Conservation (phyloP, 2,113 vertebrate genomes). For the Chionomys nivalis region DNA sequence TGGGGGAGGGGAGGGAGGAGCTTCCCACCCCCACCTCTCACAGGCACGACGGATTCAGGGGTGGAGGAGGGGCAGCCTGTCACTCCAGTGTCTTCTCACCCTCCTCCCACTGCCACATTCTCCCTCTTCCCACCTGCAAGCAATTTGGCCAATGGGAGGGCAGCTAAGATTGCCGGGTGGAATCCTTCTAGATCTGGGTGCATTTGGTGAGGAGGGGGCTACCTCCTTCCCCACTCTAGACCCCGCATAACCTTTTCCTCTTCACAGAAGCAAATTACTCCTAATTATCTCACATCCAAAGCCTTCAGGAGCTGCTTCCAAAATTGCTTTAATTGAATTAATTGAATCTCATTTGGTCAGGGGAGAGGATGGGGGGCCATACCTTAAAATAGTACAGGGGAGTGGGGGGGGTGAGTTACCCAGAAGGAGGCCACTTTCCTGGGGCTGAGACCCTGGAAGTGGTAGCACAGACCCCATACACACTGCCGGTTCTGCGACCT, state of each 20-base stretch:
- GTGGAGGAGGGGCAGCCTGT: conserved; percentile 50
- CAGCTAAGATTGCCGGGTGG: conserved; percentile 69
- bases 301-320: conserved; percentile 84
- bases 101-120: not conserved
- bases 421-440: not conserved
- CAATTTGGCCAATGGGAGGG: conserved; percentile 82
- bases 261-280: conserved; percentile 87
- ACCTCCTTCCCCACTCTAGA: not conserved
- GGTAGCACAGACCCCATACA: not conserved
- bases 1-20: not conserved
- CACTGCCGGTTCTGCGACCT: not conserved
- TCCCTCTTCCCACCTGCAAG: conserved; percentile 81
- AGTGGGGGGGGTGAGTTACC: not conserved
- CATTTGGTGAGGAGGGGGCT: conserved; percentile 26
- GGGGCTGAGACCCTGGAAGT: not conserved
- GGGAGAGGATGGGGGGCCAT: conserved; percentile 56
- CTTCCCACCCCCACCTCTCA: conserved; percentile 53
- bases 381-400: conserved; percentile 73
- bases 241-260: conserved; percentile 58
- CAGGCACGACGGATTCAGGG: not conserved
- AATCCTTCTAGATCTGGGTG: conserved; percentile 69
- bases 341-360: conserved; percentile 79
- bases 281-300: conserved; percentile 86
- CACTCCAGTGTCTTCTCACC: conserved; percentile 51
- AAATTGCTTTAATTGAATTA: conserved; percentile 81